Percentiles rank a stretch among this genome's conserved stretches.
Conservation (phyloP, 1,140 invertebrate species). For the Bradynema listronoti region DNA sequence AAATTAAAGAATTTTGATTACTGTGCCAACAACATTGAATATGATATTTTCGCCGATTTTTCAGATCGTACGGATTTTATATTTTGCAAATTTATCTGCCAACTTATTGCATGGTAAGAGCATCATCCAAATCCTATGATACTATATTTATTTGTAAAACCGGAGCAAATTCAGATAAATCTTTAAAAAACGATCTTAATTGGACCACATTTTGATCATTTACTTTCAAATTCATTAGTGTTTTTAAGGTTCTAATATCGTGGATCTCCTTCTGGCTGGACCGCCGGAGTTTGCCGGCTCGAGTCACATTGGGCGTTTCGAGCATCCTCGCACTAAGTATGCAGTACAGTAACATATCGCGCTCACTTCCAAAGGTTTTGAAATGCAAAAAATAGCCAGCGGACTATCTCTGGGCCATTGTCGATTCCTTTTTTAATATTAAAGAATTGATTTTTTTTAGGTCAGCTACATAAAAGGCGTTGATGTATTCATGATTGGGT, state of each 20-base stretch:
- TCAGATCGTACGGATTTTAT: conserved; percentile 60
- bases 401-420: too few relatives aligned
- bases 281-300: conserved; percentile 38
- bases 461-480: conserved; percentile 61
- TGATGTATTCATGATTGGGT: conserved; percentile 58
- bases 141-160: too few relatives aligned
- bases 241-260: conserved; percentile 51
- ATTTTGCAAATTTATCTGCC: conserved; percentile 61
- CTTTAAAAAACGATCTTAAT: not conserved
- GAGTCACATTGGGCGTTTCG: conserved; percentile 48
- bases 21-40: too few relatives aligned
- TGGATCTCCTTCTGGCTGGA: conserved; percentile 57
- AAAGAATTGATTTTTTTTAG: conserved; percentile 21
- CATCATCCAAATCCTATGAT: too few relatives aligned
- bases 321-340: conserved; percentile 56
- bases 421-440: too few relatives aligned
- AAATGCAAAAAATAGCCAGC: too few relatives aligned
- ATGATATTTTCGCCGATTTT: conserved; percentile 23
- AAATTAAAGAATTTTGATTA: too few relatives aligned
- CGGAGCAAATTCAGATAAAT: too few relatives aligned
- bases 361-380: conserved; percentile 54
- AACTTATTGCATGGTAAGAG: conserved; percentile 32
- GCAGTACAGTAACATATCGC: conserved; percentile 54
- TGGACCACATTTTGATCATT: too few relatives aligned
- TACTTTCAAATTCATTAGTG: conserved; percentile 16